Percentiles rank a stretch among this genome's conserved stretches.
These are phyloP conservation scores for Ailurus styani DNA, from an alignment of 2,113 vertebrate genomes.

Conservation along the genomic window DNA sequence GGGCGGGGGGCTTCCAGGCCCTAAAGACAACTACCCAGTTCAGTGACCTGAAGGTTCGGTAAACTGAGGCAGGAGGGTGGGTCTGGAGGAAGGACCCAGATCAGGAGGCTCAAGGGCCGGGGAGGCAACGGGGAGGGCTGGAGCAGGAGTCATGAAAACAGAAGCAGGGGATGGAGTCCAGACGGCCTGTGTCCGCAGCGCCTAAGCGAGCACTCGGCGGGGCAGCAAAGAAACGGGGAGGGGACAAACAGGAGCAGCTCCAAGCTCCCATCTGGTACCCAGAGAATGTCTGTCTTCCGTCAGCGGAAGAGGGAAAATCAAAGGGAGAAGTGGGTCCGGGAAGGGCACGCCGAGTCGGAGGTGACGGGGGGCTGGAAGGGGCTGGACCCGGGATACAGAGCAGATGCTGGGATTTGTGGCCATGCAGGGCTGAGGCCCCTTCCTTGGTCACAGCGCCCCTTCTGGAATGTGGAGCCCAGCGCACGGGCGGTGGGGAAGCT, in stretches of 20 bases:
- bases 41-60: no score
- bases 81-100: background rate
- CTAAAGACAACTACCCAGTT: background rate
- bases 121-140: background rate
- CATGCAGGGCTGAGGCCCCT: background rate
- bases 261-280: background rate
- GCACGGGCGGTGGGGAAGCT: background rate
- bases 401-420: accelerated
- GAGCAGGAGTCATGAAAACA: background rate
- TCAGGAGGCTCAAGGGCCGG: background rate
- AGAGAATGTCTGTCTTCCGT: background rate
- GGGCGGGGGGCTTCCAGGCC: background rate
- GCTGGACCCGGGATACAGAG: background rate
- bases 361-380: background rate
- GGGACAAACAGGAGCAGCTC: background rate
- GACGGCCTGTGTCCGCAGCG: background rate
- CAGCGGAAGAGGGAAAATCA: background rate
- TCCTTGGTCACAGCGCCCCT: background rate
- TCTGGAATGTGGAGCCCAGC: background rate
- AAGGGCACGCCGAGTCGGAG: background rate
- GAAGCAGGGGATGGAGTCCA: background rate
- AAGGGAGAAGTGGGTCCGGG: background rate
- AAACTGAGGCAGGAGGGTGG: background rate
- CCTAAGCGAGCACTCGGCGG: background rate
- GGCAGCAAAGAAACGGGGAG: background rate